Conservation (phyloP, 2,113 vertebrate species). For the Cervus canadensis region DNA sequence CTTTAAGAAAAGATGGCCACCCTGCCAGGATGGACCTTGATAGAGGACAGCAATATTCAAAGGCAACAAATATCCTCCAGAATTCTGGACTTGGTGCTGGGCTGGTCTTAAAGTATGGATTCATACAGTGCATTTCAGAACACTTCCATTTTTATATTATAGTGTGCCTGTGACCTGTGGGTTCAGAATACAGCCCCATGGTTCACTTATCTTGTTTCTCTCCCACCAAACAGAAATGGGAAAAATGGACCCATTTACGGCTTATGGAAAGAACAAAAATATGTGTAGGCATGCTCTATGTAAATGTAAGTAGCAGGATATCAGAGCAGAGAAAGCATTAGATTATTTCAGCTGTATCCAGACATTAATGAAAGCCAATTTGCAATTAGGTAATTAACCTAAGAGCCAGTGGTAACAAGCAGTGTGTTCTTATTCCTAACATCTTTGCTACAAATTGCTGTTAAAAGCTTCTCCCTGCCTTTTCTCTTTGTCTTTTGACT, state of each 20-base stretch:
- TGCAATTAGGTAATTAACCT: conserved; percentile 65
- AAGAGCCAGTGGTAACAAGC: conserved; percentile 53
- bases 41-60: not conserved
- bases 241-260: not conserved
- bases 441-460: conserved; percentile 63
- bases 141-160: not conserved
- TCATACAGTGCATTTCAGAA: not conserved
- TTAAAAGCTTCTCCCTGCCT: conserved; percentile 3
- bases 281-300: not conserved
- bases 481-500: conserved; percentile 45
- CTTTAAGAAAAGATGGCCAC: not conserved
- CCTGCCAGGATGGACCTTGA: not conserved
- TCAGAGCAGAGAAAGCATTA: not conserved
- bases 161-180: not conserved
- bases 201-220: not conserved
- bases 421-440: conserved; percentile 43
- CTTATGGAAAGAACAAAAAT: not conserved
- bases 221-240: not conserved
- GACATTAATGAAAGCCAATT: conserved; percentile 40
- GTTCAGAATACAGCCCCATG: not conserved
- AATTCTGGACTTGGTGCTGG: not conserved
- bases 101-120: not conserved
- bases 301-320: conserved; percentile 30
- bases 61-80: not conserved
- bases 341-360: conserved; percentile 14